Evolutionary conservation across 2,113 vertebrate species (phyloP).

Genomic region (Microtus ochrogaster): DNA sequence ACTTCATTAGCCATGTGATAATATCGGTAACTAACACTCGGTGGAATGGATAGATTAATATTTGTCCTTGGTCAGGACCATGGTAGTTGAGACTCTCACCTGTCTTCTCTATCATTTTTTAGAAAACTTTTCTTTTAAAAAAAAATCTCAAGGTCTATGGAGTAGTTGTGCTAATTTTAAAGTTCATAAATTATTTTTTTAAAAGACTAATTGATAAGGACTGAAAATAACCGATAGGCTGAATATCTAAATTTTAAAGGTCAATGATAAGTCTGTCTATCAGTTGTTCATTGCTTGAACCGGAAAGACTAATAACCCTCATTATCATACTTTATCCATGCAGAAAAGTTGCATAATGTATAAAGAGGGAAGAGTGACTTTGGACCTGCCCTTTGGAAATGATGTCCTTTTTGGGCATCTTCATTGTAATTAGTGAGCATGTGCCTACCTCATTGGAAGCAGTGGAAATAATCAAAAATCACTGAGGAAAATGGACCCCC

Average conservation of each 20-base stretch:
- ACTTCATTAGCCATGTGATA: not conserved
- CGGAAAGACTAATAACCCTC: slow-evolving; percentile 29
- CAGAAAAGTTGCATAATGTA: slow-evolving; percentile 24
- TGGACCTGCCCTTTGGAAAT: slow-evolving; percentile 36
- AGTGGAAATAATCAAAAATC: slow-evolving; percentile 18
- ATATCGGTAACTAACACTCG: not conserved
- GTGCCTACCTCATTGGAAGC: not conserved
- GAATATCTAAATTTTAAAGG: not conserved
- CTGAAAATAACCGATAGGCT: not conserved
- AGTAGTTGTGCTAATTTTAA: not conserved
- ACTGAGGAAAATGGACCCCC: not conserved
- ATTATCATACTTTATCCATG: not conserved
- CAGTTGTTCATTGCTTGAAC: not conserved
- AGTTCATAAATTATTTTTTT: slow-evolving; percentile 41
- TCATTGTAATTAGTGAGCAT: not conserved
- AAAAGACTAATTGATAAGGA: not conserved
- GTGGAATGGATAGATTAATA: not conserved
- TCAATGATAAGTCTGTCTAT: not conserved
- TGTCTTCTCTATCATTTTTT: not conserved
- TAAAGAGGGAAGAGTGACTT: slow-evolving; percentile 47
- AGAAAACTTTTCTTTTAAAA: not conserved
- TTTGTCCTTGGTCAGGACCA: not conserved
- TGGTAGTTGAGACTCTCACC: not conserved
- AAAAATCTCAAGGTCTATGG: not conserved
- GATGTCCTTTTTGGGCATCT: not conserved